Evolutionary conservation across 30 jellyfish, hydroid and myxozoan species (phyloP).

Genomic region (Chironex yamaguchii): DNA sequence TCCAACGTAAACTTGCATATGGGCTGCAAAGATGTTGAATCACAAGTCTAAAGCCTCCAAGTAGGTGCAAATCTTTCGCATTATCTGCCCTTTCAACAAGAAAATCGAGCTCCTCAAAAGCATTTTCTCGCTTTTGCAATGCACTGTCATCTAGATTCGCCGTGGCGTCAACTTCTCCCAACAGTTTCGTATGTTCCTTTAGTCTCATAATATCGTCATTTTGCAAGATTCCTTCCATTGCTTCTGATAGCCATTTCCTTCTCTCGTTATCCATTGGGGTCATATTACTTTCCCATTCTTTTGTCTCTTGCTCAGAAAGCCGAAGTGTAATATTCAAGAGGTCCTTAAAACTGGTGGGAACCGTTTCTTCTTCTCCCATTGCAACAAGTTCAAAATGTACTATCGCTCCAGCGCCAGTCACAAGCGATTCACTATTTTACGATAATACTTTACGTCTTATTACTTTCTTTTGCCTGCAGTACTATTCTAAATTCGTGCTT

Average conservation of each 20-base stretch:
- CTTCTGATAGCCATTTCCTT: constrained; percentile 69
- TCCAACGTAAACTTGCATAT: constrained; percentile 74
- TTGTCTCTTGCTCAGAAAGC: constrained; percentile 74
- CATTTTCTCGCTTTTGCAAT: constrained; percentile 38
- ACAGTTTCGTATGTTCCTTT: constrained; percentile 38
- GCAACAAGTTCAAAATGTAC: too few species aligned
- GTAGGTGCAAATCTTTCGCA: constrained; percentile 67
- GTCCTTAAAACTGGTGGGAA: constrained; percentile 43
- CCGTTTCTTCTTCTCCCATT: too few species aligned
- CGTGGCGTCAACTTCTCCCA: background rate
- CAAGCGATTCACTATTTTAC: too few species aligned
- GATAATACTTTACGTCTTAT: too few species aligned
- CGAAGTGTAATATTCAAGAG: constrained; percentile 67
- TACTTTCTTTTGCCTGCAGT: too few species aligned
- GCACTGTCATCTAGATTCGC: constrained; percentile 30
- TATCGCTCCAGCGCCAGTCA: too few species aligned
- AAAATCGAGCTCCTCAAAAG: constrained; percentile 51
- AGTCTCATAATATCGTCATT: constrained; percentile 63
- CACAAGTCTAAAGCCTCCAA: constrained; percentile 72
- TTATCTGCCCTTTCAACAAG: constrained; percentile 71
- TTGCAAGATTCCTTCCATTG: constrained; percentile 59
- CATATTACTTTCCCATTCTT: constrained; percentile 42
- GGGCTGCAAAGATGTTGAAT: constrained; percentile 58
- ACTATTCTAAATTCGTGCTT: too few species aligned
- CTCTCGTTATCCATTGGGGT: constrained; percentile 76